A percentile compares a stretch with the other conserved stretches of the same genome.
phyloP scores from a whole-genome alignment of 2,888 invertebrate genomes.

The Hoplodrina ambigua region DNA sequence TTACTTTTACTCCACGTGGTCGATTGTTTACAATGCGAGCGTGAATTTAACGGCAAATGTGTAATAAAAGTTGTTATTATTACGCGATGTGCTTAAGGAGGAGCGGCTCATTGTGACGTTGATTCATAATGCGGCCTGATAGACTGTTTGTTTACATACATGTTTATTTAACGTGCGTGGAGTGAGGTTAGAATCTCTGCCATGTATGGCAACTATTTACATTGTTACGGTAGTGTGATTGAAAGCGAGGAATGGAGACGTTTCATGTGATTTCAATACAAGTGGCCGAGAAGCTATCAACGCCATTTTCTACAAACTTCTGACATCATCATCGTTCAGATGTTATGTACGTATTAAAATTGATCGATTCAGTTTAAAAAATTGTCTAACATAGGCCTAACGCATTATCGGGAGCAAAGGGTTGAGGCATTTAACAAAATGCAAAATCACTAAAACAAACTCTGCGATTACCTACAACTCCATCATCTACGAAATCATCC shows the following conservation, averaged over 20 bases:
- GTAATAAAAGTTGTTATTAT: constrained; percentile 82
- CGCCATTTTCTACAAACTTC: neutral
- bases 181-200: constrained; percentile 47
- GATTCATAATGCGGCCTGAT: constrained; percentile 65
- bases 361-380: neutral
- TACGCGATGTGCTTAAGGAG: constrained; percentile 69
- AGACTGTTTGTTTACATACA: constrained; percentile 60
- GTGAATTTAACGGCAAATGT: constrained; percentile 80
- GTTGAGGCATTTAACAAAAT: constrained; percentile 18
- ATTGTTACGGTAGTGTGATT: constrained; percentile 41
- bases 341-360: neutral
- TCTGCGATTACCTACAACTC: neutral
- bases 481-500: constrained; percentile 8
- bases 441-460: neutral
- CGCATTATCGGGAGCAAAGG: neutral
- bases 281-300: neutral
- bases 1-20: constrained; percentile 87
- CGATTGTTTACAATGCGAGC: constrained; percentile 82
- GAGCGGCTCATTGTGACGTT: constrained; percentile 64
- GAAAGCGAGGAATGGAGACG: constrained; percentile 35
- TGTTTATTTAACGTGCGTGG: constrained; percentile 58
- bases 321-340: neutral
- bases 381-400: neutral
- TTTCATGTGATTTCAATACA: constrained; percentile 19
- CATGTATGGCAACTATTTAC: constrained; percentile 50